Percentiles rank a stretch among this genome's conserved stretches.
Conservation (phyloP, 1,140 invertebrate genomes). For the Achroia grisella region DNA sequence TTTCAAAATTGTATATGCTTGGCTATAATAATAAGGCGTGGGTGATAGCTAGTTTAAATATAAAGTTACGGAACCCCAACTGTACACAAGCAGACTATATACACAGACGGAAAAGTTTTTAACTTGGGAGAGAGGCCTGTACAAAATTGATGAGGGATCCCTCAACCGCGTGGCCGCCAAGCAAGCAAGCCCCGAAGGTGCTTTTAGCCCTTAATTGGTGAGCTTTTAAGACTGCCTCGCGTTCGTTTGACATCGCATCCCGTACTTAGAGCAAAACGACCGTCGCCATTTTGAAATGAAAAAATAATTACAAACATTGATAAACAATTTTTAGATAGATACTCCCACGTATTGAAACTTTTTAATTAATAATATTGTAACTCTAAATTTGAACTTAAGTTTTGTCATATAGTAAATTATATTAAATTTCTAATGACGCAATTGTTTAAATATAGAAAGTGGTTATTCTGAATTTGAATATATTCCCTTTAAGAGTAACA, state of each 20-base stretch:
- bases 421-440: no score
- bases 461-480: no score
- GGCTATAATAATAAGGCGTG: no score
- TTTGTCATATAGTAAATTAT: no score
- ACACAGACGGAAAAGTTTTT: conserved; percentile 33
- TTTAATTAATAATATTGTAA: no score
- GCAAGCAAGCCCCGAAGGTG: conserved; percentile 58
- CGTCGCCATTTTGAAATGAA: conserved; percentile 21
- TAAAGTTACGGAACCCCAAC: conserved; percentile 2
- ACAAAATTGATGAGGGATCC: conserved; percentile 64
- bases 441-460: no score
- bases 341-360: background rate
- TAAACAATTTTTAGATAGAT: conserved; percentile 6
- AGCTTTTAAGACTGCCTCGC: conserved; percentile 72
- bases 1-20: no score
- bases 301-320: conserved; percentile 18
- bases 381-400: no score
- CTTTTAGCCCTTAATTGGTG: conserved; percentile 73
- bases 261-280: conserved; percentile 23
- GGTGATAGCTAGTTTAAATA: no score
- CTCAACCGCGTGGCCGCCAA: conserved; percentile 39
- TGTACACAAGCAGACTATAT: background rate
- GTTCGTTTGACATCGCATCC: conserved; percentile 52
- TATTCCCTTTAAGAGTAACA: no score
- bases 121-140: conserved; percentile 50